Evolutionary conservation across 2,113 vertebrate genomes (phyloP), one percentile per base, ranked within the genome.

Genomic region (Eudyptes chrysolophus): DNA sequence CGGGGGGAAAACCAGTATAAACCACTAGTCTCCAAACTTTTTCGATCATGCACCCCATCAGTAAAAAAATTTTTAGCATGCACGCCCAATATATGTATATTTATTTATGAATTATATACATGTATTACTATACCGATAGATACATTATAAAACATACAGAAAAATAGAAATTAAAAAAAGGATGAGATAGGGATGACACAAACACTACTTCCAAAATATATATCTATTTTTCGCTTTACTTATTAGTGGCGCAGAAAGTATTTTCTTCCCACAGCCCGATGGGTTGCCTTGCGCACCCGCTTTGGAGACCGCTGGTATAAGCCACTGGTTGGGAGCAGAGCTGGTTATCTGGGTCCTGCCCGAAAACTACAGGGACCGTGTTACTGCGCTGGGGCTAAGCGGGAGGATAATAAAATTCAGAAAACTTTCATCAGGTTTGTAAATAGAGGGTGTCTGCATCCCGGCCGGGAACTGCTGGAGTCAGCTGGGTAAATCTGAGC

Each of bases 401-500:
- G 3, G 62, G 12, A 68, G 15, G 58, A 19, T 51, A 29, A 64
- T 13, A n/a, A 38, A 18, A 57, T 36, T 24, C 21, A 49, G 20
- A 49, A 77, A 71, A 18, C 9, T 49, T 82, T 22, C 9, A 34
- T 62, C 4, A 16, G 21, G 19, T 71, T 52, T 12, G 3, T 76
- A 85, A 62, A 61, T 14, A 42, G 54, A n/a, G 17, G 11, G 38
- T 60, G 42, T 57, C 36, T 42, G 30, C 2, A 2, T 6, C 57
- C 24, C 0, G 2, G 4, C 48, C 0, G 0, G 57, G 29, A 80
- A 11, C 42, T 18, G 48, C 52, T 62, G 26, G 61, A 57, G 38
- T 46, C 38, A 40, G 27, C n/a, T 61, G 58, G 38, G 17, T 57
- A 84, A 57, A 69, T 13, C 49, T 38, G 44, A 81, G 58, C 62